Evolutionary conservation across 2,113 vertebrate species (phyloP), one percentile per base, ranked within the genome.

Genomic region (Rhipidura dahli): DNA sequence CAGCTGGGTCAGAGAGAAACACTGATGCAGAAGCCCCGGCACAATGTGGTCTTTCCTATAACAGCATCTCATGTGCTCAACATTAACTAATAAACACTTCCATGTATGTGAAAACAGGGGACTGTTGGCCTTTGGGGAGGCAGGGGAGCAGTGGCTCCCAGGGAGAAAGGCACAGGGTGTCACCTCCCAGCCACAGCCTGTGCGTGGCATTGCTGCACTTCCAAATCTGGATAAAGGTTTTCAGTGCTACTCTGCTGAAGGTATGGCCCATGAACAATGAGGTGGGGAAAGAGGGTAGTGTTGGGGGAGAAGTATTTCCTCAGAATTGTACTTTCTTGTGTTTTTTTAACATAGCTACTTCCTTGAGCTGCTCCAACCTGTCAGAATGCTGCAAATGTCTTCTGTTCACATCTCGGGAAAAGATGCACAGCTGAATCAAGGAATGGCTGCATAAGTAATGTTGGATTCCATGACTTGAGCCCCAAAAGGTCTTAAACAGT

Each of bases 401-500:
- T 95, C 91, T 96, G 76, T 91, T 97, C 31, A 13, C 71, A 73
- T 96, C 94, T 88, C 91, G 87, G 91, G 94, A 94, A 96, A 97
- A 96, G 94, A 98, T 80, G 63, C 37, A 71, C 33, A 31, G 92
- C 89, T 83, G 95, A 97, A 97, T 69, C 94, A 70, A 94, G 93
- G 93, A 98, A 98, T 85, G 96, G 93, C 96, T 96, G 91, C 22
- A 70, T 98, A 98, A 98, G 97, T 98, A 97, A 98, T 98, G 97
- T 97, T 98, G 94, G 47, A 93, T 98, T 98, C 98, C 97, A 96
- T 92, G 69, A 98, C 97, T 97, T 94, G 91, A 96, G 96, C 93
- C 96, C 94, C 94, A 91, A 98, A 98, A 98, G 97, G 97, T 98
- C 97, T 97, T 97, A 97, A 98, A 97, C 97, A 98, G 96, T 98